Evolutionary conservation across 2,113 vertebrate genomes (phyloP).

Genomic region (Sebastes schlegelii): DNA sequence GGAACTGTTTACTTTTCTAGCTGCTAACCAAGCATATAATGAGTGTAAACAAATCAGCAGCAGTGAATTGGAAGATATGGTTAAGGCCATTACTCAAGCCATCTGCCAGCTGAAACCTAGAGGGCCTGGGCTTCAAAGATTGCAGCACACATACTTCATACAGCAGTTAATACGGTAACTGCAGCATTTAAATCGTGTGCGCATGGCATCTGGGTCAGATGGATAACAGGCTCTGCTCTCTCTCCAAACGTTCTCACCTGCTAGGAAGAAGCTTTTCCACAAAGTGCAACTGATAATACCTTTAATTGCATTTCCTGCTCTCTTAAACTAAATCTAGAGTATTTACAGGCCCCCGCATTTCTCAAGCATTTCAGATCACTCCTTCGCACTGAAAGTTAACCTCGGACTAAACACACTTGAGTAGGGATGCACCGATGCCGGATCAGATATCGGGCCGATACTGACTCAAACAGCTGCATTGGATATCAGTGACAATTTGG

Average conservation of each 20-base stretch:
- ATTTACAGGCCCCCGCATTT: neutral
- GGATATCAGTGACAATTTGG: too few species aligned
- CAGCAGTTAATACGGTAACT: neutral
- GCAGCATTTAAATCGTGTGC: slow-evolving; percentile 24
- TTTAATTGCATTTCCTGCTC: neutral
- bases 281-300: neutral
- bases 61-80: slow-evolving; percentile 24
- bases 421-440: too few species aligned
- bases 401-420: neutral
- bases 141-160: neutral
- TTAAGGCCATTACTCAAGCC: slow-evolving; percentile 26
- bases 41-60: slow-evolving; percentile 49
- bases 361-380: neutral
- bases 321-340: neutral
- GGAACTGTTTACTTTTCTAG: neutral
- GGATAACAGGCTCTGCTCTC: neutral
- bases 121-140: neutral
- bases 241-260: slow-evolving; percentile 12
- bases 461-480: too few species aligned
- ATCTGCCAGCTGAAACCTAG: neutral
- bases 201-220: slow-evolving; percentile 8
- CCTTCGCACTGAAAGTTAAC: neutral
- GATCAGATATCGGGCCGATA: too few species aligned
- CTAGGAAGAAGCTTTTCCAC: neutral
- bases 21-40: slow-evolving; percentile 23